A percentile compares a stretch with the other conserved stretches of the same genome.
Conservation (phyloP, 2,797 vertebrate genomes). For the Arctocebus calabarensis region DNA sequence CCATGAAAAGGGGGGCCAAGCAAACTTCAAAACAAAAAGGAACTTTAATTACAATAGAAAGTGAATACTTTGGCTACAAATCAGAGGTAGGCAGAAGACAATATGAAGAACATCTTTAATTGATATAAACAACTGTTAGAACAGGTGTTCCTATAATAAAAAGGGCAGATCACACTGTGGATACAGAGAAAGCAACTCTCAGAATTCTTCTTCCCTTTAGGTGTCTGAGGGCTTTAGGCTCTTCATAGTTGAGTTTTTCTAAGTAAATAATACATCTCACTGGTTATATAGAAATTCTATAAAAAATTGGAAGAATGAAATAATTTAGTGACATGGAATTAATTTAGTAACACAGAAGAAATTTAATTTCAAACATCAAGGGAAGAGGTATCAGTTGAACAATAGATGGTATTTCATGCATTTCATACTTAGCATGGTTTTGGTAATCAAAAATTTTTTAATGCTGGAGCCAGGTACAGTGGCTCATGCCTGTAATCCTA, state of each 20-base stretch:
- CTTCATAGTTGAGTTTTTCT: not conserved
- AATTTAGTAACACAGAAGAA: constrained; percentile 32
- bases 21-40: constrained; percentile 84
- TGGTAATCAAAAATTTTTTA: constrained; percentile 16
- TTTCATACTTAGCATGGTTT: constrained; percentile 25
- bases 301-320: not conserved
- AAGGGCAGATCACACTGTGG: constrained; percentile 4
- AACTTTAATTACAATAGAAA: constrained; percentile 78
- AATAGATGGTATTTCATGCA: constrained; percentile 9
- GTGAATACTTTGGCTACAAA: constrained; percentile 49
- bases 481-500: not conserved
- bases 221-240: not conserved
- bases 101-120: not conserved
- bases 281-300: not conserved
- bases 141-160: not conserved
- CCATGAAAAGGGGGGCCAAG: constrained; percentile 76
- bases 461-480: not conserved
- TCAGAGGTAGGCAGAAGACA: not conserved
- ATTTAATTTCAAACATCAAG: constrained; percentile 10
- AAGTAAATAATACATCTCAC: constrained; percentile 1
- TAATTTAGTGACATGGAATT: not conserved
- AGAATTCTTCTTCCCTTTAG: not conserved
- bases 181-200: constrained; percentile 24
- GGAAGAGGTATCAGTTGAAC: not conserved
- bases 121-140: not conserved